phyloP scores from a whole-genome alignment of 2,797 vertebrate genomes.

The Pipistrellus kuhlii region DNA sequence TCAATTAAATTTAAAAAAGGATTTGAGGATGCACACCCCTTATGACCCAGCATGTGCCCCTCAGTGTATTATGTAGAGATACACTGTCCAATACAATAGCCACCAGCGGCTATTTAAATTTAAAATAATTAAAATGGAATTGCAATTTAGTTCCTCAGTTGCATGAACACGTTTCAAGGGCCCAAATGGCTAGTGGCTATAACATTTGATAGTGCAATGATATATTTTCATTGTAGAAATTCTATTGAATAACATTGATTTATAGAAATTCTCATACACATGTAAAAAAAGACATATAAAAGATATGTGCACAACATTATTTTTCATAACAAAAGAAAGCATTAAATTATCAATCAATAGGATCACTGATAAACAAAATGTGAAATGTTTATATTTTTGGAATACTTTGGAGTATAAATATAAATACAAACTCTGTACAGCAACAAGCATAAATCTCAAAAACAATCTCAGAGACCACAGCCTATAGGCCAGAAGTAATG shows the following conservation, averaged over 20 bases:
- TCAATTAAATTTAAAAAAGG: background rate
- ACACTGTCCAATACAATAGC: background rate
- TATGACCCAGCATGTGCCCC: background rate
- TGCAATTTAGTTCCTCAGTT: background rate
- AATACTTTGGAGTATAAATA: background rate
- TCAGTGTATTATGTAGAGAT: too few species aligned
- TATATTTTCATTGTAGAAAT: background rate
- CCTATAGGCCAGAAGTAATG: background rate
- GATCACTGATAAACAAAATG: background rate
- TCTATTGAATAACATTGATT: background rate
- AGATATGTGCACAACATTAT: background rate
- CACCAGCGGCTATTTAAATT: background rate
- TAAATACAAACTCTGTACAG: background rate
- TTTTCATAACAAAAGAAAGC: background rate
- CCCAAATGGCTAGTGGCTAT: background rate
- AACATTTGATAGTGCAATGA: background rate
- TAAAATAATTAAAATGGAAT: background rate
- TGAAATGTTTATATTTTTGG: background rate
- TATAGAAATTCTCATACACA: background rate
- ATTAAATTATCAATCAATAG: background rate
- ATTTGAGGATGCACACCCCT: background rate
- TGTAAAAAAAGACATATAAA: background rate
- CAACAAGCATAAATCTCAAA: background rate
- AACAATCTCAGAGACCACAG: background rate
- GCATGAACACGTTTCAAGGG: background rate